Base-by-base conservation (phyloP, 2,888 invertebrate species). In the Platypus cylindrus region DNA sequence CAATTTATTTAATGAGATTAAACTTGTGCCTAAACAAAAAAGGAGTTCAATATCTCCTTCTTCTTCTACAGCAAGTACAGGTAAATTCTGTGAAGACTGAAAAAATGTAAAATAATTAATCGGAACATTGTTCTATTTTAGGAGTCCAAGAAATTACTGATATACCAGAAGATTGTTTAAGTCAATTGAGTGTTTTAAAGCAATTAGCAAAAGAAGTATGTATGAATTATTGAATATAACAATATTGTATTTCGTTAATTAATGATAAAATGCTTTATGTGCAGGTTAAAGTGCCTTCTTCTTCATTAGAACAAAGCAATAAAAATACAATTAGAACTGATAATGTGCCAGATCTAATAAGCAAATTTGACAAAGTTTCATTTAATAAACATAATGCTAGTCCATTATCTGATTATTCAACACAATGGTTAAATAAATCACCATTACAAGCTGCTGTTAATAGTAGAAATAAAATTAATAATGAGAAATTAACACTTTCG, bases 101-200 rank as follows among this genome's bases (percentile, higher is more conserved):
- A 30, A 9, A 3, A 17, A 9, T 30, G 23, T 29, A 28, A 11
- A 15, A 27, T 27, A 15, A 7, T 9, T 20, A 20, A 20, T 20
- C 5, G 20, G n/a, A 24, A 7, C 12, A 9, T 20, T 20, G 5
- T 24, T 12, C 13, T 38, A 46, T 50, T 44, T 45, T 48, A 39
- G 60, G 60, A 27, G 59, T 63, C 40, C 69, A 78, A 63, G 84
- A 84, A 65, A 80, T 85, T 50, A 81, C 79, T 1, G 84, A 83
- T 58, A 84, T 85, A 52, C 84, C 85, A 1, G 82, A 82, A 52
- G 84, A 85, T 62, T 85, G 83, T 53, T 66, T 85, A 11, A 82
- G 75, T 58, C 82, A 85, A 52, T 82, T 83, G 2, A 83, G 83
- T 44, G 82, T 85, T 16, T 60, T 85, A 49, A 85, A 85, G 59